A percentile compares a stretch with the other conserved stretches of the same genome.
phyloP scores from a whole-genome alignment of 92 coral and sea anemone species.

The Heteractis magnifica region DNA sequence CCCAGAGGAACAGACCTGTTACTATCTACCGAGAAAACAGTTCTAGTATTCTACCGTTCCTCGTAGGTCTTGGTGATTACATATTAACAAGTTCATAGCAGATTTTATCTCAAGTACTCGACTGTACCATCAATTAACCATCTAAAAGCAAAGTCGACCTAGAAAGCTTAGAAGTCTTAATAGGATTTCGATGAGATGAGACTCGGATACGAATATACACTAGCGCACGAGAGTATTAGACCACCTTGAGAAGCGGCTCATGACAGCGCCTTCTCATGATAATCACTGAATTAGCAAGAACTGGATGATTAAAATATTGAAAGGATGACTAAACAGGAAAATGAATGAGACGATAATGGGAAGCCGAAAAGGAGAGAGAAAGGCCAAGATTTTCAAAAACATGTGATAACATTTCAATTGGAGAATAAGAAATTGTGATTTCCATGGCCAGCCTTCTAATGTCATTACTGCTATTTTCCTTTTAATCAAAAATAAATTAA shows the following conservation, averaged over 20 bases:
- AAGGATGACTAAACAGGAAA: not conserved
- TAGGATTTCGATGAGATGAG: conserved; percentile 2
- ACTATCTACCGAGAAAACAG: not conserved
- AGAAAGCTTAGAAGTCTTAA: not conserved
- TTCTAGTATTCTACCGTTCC: not conserved
- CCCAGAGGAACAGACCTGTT: not conserved
- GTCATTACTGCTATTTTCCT: not conserved
- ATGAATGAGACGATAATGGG: not conserved
- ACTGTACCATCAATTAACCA: not conserved
- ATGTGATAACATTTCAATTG: not conserved
- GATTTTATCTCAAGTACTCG: conserved; percentile 6
- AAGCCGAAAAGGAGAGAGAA: not conserved
- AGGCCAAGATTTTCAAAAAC: not conserved
- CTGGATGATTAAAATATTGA: not conserved
- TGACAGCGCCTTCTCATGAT: not conserved
- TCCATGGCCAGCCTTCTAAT: not conserved
- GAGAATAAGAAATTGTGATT: not conserved
- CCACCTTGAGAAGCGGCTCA: not conserved
- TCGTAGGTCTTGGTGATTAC: not conserved
- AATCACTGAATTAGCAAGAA: not conserved
- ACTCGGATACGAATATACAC: not conserved
- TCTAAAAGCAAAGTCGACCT: not conserved
- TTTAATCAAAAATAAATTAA: not conserved
- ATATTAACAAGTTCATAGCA: not conserved
- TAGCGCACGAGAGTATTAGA: not conserved